Base-by-base conservation (phyloP, 1,140 invertebrate species). In the Aphaenogaster rudis region DNA sequence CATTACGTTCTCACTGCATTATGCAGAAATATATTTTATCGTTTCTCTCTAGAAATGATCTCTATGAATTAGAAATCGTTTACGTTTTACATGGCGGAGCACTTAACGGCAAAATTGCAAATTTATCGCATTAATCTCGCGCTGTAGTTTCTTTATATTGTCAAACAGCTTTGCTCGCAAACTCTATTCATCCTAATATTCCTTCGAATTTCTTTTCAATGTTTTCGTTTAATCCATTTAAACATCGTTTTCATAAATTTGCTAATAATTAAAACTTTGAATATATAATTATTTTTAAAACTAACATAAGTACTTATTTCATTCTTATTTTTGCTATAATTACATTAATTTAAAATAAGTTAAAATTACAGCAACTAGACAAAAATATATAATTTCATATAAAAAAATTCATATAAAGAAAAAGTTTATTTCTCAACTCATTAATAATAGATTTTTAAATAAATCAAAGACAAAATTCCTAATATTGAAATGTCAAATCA, bases 1-100 rank as follows among this genome's bases (percentile, higher is more conserved):
- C 42, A 74, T 84, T 74, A 72, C n/a, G 54, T 61, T 84, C 39
- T 66, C 48, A 39, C 61, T 28, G 8, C 42, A 57, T 72, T 72
- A 72, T 48, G 67, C 1, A 36, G 54, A 50, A 82, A 61, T 61
- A 84, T 63, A 50, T 63, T 76, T 84, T 76, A 39, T 48, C 36
- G 45, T 48, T 36, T 79, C 5, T 64, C 28, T 36, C 28, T 39
- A 45, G 48, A 67, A 67, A 45, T 9, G 1, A 21, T 82, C n/a
- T 28, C 17, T 13, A 59, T n/a, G 21, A 82, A 82, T 72, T 82
- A 76, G 11, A 59, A 59, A 48, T n/a, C 15, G 17, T 71, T 72
- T 72, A 72, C 13, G n/a, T 50, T 78, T 64, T 59, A 48, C 59
- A 15, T 21, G 17, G 45, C 15, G 17, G 5, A 48, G 9, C 5